These are phyloP conservation scores for Cervus canadensis DNA, from an alignment of 2,113 vertebrate genomes.

Conservation along the genomic window DNA sequence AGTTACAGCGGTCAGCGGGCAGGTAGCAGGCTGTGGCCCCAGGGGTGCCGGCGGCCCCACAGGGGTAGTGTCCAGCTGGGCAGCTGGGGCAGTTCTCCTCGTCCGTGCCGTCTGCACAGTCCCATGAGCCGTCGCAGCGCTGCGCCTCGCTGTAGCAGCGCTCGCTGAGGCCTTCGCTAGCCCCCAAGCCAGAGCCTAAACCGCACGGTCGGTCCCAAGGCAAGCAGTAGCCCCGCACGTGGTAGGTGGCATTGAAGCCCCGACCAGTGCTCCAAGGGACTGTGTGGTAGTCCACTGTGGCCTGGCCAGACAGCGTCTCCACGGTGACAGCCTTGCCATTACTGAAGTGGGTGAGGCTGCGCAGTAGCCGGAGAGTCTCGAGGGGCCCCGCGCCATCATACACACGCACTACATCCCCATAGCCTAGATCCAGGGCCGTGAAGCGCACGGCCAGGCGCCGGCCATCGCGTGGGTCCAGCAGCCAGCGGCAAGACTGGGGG, in stretches of 20 bases:
- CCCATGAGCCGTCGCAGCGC: slow-evolving; percentile 88
- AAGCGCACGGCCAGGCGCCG: slow-evolving; percentile 86
- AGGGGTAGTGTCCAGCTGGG: slow-evolving; percentile 81
- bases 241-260: slow-evolving; percentile 92
- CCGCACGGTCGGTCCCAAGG: slow-evolving; percentile 89
- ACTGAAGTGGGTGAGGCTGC: slow-evolving; percentile 83
- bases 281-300: slow-evolving; percentile 82
- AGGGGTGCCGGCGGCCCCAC: slow-evolving; percentile 65
- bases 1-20: slow-evolving; percentile 88
- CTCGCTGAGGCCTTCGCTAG: slow-evolving; percentile 82
- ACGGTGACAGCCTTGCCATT: slow-evolving; percentile 86
- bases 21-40: slow-evolving; percentile 82
- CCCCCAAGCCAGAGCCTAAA: slow-evolving; percentile 78
- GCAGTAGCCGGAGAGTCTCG: slow-evolving; percentile 31
- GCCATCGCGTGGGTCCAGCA: slow-evolving; percentile 87
- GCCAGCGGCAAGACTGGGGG: slow-evolving; percentile 85
- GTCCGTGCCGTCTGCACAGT: slow-evolving; percentile 88
- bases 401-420: slow-evolving; percentile 82
- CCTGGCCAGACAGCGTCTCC: slow-evolving; percentile 86
- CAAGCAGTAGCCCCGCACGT: slow-evolving; percentile 88
- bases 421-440: slow-evolving; percentile 82
- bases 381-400: slow-evolving; percentile 72
- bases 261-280: slow-evolving; percentile 70
- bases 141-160: slow-evolving; percentile 78
- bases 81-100: slow-evolving; percentile 88